Conservation (phyloP, 2,888 invertebrate species). For the Pristionchus maxplancki region DNA sequence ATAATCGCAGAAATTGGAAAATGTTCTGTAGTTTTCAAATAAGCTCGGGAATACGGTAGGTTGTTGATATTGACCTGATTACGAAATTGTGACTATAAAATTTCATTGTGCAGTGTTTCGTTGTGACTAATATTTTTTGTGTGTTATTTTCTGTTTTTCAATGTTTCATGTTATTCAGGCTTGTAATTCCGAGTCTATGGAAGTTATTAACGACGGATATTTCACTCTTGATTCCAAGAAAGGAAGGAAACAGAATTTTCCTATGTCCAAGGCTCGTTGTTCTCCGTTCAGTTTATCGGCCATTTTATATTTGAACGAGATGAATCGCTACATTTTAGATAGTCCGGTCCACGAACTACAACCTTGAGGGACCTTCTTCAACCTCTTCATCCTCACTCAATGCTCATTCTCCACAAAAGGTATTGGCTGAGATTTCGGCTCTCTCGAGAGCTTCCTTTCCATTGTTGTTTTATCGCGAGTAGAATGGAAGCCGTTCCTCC, state of each 20-base stretch:
- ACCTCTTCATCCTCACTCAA: constrained; percentile 50
- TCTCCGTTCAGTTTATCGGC: background rate
- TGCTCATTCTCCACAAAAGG: constrained; percentile 42
- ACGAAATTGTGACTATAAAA: background rate
- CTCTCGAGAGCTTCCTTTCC: constrained; percentile 26
- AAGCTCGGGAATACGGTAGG: background rate
- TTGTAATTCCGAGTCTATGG: background rate
- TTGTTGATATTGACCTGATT: background rate
- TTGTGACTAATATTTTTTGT: background rate
- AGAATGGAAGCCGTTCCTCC: constrained; percentile 36
- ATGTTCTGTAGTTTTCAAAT: background rate
- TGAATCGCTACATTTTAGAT: background rate
- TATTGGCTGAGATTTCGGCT: constrained; percentile 28
- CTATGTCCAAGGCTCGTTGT: constrained; percentile 21
- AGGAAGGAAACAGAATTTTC: background rate
- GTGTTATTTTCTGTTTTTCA: background rate
- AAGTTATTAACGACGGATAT: constrained; percentile 41
- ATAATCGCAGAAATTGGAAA: background rate
- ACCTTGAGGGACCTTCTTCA: constrained; percentile 36
- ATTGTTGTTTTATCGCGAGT: constrained; percentile 33
- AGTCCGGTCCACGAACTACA: background rate
- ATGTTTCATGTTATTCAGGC: background rate
- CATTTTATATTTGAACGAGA: background rate
- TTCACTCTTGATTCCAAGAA: background rate
- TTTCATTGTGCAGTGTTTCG: background rate